phyloP scores from a whole-genome alignment of 2,797 vertebrate genomes.

The Sebastes taczanowskii region DNA sequence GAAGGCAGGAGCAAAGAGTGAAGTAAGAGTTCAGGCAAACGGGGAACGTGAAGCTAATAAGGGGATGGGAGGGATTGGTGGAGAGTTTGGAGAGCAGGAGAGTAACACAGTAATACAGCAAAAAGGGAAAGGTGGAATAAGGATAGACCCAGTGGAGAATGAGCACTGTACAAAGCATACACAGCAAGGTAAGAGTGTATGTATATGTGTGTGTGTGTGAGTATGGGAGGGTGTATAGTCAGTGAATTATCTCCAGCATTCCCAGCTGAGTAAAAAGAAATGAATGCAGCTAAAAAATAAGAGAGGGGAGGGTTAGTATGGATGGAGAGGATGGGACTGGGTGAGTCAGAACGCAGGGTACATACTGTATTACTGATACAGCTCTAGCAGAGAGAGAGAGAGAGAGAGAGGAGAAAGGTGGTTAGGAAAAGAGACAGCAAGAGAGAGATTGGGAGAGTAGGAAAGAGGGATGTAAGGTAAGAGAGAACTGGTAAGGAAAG shows the following conservation, averaged over 20 bases:
- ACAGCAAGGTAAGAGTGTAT: constrained; percentile 12
- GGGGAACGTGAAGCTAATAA: constrained; percentile 5
- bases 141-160: constrained; percentile 22
- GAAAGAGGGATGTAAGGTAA: neutral
- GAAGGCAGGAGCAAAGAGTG: neutral
- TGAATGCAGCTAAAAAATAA: constrained; percentile 11
- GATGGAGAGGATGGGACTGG: neutral
- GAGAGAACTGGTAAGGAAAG: neutral
- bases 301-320: constrained; percentile 7
- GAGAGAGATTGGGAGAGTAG: neutral
- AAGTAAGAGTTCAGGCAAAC: constrained; percentile 18
- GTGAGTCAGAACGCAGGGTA: neutral
- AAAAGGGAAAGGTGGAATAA: constrained; percentile 13
- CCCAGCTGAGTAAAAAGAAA: constrained; percentile 14
- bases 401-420: neutral
- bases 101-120: constrained; percentile 17
- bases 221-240: neutral
- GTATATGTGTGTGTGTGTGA: neutral
- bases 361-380: neutral
- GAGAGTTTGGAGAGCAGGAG: constrained; percentile 9
- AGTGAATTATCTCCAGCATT: constrained; percentile 22
- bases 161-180: constrained; percentile 7
- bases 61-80: neutral
- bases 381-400: neutral
- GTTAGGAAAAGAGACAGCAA: neutral